A percentile compares a stretch with the other conserved stretches of the same genome.
Evolutionary conservation across 2,888 invertebrate species (phyloP).

Genomic region (Deilephila elpenor): DNA sequence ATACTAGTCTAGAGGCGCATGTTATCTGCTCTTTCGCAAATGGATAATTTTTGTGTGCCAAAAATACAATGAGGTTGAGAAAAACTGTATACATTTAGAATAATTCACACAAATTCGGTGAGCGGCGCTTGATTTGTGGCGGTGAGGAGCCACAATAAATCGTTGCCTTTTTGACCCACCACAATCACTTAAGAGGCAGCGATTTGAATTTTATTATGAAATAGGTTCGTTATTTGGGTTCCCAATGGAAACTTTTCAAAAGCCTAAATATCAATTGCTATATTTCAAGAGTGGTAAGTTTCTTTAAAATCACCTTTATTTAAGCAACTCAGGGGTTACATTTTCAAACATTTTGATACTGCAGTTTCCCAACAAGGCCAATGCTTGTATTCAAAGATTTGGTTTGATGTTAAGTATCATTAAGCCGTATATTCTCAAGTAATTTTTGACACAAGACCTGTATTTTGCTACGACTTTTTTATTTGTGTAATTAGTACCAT

Average conservation of each 20-base stretch:
- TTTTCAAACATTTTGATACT: not conserved
- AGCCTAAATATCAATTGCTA: not conserved
- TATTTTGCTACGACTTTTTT: too few relatives aligned
- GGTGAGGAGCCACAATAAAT: conserved; percentile 71
- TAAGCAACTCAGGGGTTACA: not conserved
- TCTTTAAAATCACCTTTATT: too few relatives aligned
- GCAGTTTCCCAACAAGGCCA: too few relatives aligned
- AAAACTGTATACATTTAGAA: conserved; percentile 56
- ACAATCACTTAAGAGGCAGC: conserved; percentile 38
- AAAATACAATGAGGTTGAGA: conserved; percentile 53
- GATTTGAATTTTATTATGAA: not conserved
- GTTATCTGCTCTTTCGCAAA: conserved; percentile 1
- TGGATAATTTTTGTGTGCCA: conserved; percentile 50
- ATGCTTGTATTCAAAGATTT: too few relatives aligned
- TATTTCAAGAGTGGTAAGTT: not conserved
- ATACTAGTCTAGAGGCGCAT: not conserved
- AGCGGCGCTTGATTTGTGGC: conserved; percentile 74
- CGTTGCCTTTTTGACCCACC: conserved; percentile 53
- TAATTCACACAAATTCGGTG: conserved; percentile 72
- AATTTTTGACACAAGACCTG: too few relatives aligned
- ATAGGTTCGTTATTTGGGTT: not conserved
- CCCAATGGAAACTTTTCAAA: not conserved
- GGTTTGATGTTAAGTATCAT: too few relatives aligned
- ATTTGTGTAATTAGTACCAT: too few relatives aligned
- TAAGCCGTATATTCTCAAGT: too few relatives aligned